Evolutionary conservation across 2,113 vertebrate genomes (phyloP).

Genomic region (Calidris pygmaea): DNA sequence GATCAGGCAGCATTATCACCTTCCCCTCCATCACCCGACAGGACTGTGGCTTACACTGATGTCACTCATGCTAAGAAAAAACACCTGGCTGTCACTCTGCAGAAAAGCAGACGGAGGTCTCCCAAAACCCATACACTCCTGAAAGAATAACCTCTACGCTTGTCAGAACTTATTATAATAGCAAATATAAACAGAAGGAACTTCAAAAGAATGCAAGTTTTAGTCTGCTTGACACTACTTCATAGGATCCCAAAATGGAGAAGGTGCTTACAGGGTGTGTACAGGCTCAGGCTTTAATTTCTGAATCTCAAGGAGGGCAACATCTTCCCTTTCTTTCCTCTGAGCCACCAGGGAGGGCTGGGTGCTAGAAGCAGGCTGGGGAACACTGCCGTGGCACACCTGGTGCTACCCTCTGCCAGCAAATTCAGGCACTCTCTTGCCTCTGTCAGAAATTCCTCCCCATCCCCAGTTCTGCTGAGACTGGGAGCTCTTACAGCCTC

Average conservation of each 20-base stretch:
- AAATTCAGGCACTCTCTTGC: accelerated
- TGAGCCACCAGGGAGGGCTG: neutral
- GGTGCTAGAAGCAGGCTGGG: neutral
- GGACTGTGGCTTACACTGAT: neutral
- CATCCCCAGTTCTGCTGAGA: neutral
- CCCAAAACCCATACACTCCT: neutral
- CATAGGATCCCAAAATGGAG: neutral
- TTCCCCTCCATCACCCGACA: neutral
- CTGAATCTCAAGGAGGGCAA: neutral
- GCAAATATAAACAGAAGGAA: conserved; percentile 19
- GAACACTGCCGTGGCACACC: neutral
- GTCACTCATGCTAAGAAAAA: neutral
- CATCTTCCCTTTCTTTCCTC: neutral
- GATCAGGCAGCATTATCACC: conserved; percentile 8
- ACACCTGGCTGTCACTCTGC: neutral
- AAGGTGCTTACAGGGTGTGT: neutral
- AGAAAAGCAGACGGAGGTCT: neutral
- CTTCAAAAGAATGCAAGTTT: neutral
- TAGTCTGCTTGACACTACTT: neutral
- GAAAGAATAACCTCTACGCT: neutral
- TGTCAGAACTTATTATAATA: neutral
- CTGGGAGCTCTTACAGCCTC: neutral
- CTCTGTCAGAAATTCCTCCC: neutral
- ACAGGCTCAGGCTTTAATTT: neutral
- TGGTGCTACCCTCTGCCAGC: neutral